A percentile compares a stretch with the other conserved stretches of the same genome.
Evolutionary conservation across 2,797 vertebrate species (phyloP).

Genomic region (Novumbra hubbsi): DNA sequence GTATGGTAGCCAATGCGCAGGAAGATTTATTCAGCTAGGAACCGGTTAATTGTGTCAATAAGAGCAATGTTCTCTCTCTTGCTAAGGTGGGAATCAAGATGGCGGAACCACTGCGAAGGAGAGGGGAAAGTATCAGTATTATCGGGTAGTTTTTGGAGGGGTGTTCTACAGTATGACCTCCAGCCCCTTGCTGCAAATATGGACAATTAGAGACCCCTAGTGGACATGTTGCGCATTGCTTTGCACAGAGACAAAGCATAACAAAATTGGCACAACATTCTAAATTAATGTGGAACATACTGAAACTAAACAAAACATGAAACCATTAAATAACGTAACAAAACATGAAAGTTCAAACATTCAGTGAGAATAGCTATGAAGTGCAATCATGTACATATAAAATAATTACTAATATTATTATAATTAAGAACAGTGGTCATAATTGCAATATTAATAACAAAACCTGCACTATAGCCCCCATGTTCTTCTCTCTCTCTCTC

Average conservation of each 20-base stretch:
- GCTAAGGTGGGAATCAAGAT: slow-evolving; percentile 69
- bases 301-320: not conserved
- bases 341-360: not conserved
- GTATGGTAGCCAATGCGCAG: not conserved
- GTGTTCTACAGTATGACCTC: slow-evolving; percentile 37
- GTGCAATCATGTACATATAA: not conserved
- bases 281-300: not conserved
- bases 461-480: not conserved
- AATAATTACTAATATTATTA: too few relatives aligned
- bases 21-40: not conserved
- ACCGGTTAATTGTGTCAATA: not conserved
- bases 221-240: slow-evolving; percentile 44
- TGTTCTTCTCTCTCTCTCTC: not conserved
- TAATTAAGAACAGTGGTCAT: too few relatives aligned
- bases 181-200: slow-evolving; percentile 37
- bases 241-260: not conserved
- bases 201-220: slow-evolving; percentile 68
- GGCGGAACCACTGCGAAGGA: slow-evolving; percentile 56
- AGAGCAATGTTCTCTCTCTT: not conserved
- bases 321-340: not conserved
- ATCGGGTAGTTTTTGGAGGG: not conserved
- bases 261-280: not conserved
- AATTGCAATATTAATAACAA: too few relatives aligned
- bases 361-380: not conserved
- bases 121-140: slow-evolving; percentile 18